Conservation (phyloP, 2,797 vertebrate species). For the Eulemur albifrons region DNA sequence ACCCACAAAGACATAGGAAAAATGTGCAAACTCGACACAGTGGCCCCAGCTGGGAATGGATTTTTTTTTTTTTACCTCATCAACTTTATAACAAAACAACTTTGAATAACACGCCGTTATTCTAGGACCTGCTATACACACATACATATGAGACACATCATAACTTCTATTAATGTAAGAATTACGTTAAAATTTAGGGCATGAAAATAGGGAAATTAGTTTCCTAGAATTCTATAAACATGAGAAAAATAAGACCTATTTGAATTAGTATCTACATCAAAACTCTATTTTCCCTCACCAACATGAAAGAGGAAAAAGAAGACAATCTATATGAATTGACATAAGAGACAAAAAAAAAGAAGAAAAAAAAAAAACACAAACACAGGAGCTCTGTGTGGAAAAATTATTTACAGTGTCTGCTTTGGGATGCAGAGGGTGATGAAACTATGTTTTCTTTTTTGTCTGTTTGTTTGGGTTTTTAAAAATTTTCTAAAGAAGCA, state of each 20-base stretch:
- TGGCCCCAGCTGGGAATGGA: neutral
- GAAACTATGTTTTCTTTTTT: neutral
- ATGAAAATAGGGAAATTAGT: neutral
- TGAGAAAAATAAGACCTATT: neutral
- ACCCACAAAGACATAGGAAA: neutral
- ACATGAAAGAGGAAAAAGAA: neutral
- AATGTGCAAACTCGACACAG: neutral
- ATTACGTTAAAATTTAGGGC: neutral
- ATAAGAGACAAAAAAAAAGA: neutral
- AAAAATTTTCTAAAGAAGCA: neutral
- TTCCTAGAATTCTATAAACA: neutral
- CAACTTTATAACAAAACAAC: neutral
- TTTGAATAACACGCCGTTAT: neutral
- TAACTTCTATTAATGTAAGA: neutral
- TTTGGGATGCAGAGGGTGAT: neutral
- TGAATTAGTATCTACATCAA: neutral
- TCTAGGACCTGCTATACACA: neutral
- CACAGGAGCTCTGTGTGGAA: neutral
- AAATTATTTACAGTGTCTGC: neutral
- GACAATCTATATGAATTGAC: neutral
- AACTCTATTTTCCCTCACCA: neutral
- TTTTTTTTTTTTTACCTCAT: neutral
- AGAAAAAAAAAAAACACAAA: neutral
- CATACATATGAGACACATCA: neutral
- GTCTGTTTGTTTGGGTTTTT: neutral